A percentile compares a stretch with the other conserved stretches of the same genome.
Conservation (phyloP, 2,113 vertebrate species). For the Danio rerio region GRCz12tu NC_133187.1:38083001-38083500, state of each 20-base stretch:
- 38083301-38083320: constrained; percentile 46
- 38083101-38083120: constrained; percentile 38
- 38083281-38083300: constrained; percentile 39
- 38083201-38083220: neutral
- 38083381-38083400: constrained; percentile 15
- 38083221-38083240: neutral
- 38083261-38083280: constrained; percentile 15
- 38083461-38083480: neutral
- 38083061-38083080: constrained; percentile 26
- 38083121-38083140: constrained; percentile 38
- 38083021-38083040: constrained; percentile 63
- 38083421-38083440: neutral
- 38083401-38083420: neutral
- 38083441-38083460: neutral
- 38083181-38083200: constrained; percentile 28
- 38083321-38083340: constrained; percentile 49
- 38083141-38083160: constrained; percentile 47
- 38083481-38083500: neutral
- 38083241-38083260: neutral
- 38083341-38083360: constrained; percentile 47
- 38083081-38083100: constrained; percentile 45
- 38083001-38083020: constrained; percentile 62
- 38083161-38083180: constrained; percentile 30
- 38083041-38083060: constrained; percentile 47
- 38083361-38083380: constrained; percentile 43